Evolutionary conservation across 2,888 invertebrate species (phyloP).

Genomic region (Cephus runcator): DNA sequence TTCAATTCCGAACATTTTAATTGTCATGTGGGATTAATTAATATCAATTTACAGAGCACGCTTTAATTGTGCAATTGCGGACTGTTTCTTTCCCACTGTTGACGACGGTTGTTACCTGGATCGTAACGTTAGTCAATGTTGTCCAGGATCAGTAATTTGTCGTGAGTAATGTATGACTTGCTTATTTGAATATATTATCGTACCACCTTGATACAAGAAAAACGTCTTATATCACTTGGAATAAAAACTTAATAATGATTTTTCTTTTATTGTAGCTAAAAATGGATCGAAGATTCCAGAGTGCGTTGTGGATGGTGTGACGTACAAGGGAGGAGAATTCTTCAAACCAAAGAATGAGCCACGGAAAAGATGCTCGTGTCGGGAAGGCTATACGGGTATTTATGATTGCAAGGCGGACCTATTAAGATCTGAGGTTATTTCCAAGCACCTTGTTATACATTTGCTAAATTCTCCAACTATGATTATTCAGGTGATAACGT

Average conservation of each 20-base stretch:
- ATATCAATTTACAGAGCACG: conserved; percentile 25
- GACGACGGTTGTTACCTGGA: conserved; percentile 36
- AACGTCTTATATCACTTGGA: not conserved
- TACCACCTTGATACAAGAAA: not conserved
- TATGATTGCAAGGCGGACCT: not conserved
- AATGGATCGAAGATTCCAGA: conserved; percentile 31
- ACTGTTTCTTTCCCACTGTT: conserved; percentile 22
- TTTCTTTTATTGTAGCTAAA: conserved; percentile 29
- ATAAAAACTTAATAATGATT: not conserved
- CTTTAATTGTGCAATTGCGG: conserved; percentile 43
- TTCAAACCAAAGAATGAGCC: conserved; percentile 38
- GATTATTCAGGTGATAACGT: conserved; percentile 38
- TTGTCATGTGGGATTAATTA: too few species aligned
- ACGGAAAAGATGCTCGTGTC: conserved; percentile 38
- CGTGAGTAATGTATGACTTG: conserved; percentile 39
- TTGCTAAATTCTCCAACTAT: not conserved
- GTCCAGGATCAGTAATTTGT: conserved; percentile 36
- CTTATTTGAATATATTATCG: not conserved
- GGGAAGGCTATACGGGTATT: conserved; percentile 35
- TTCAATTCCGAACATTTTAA: too few species aligned
- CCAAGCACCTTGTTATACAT: not conserved
- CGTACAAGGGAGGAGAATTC: conserved; percentile 45
- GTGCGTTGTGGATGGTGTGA: conserved; percentile 47
- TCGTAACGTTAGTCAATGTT: conserved; percentile 27
- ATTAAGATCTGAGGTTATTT: too few species aligned